Conservation (phyloP, 2,888 invertebrate species). For the Polyploca ridens region DNA sequence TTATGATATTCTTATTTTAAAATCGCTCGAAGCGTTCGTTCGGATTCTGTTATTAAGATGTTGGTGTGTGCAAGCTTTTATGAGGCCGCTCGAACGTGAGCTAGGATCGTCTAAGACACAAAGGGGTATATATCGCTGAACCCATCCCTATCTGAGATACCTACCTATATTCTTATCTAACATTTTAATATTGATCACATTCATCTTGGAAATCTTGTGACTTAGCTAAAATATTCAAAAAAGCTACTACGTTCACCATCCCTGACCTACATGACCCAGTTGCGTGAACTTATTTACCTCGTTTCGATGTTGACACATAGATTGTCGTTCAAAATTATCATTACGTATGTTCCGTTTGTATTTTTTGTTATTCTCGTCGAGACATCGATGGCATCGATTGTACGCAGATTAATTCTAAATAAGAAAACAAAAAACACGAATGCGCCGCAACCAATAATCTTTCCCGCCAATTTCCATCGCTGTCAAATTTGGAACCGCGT, state of each 20-base stretch:
- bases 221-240: conserved; percentile 45
- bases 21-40: conserved; percentile 82
- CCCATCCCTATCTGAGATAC: conserved; percentile 26
- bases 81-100: conserved; percentile 57
- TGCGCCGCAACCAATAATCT: conserved; percentile 73
- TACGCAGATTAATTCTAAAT: conserved; percentile 48
- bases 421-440: conserved; percentile 49
- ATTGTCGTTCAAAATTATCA: conserved; percentile 25
- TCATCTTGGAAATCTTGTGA: conserved; percentile 49
- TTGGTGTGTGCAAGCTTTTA: conserved; percentile 75
- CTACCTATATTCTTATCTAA: conserved; percentile 34
- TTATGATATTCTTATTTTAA: conserved; percentile 83
- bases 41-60: conserved; percentile 82
- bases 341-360: not conserved
- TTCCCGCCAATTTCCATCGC: conserved; percentile 84
- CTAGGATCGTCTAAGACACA: conserved; percentile 55
- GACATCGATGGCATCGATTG: conserved; percentile 18
- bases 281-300: conserved; percentile 34
- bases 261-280: conserved; percentile 67
- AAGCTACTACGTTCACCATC: conserved; percentile 41
- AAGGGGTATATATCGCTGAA: conserved; percentile 44
- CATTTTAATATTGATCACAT: conserved; percentile 36
- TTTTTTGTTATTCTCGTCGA: not conserved
- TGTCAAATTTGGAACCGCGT: conserved; percentile 82
- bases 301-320: conserved; percentile 27